Evolutionary conservation across 2,888 invertebrate genomes (phyloP), one percentile per base, ranked within the genome.

Genomic region (Eugnorisma glareosa): DNA sequence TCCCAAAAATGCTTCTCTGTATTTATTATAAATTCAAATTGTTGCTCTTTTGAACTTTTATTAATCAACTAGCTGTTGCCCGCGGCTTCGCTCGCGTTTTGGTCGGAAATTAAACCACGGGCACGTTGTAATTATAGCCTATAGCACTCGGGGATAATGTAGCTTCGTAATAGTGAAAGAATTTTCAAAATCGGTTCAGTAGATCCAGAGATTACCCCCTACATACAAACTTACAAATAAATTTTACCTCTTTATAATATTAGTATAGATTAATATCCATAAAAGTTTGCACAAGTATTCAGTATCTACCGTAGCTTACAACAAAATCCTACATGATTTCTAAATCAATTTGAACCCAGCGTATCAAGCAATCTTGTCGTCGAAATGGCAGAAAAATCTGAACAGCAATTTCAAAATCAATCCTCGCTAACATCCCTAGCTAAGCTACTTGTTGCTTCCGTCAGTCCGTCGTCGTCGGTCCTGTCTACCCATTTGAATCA

Each of bases 401-500:
- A n/a, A 18, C 24, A 40, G 8, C 63, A 64, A 64, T 48, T 80
- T 64, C 48, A 18, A n/a, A 81, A 73, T 18, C 7, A 43, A 51
- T 43, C 24, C 15, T 45, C 6, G 67, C n/a, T n/a, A n/a, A 43
- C 75, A 75, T 37, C 79, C 79, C 76, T 79, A n/a, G 48, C 28
- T 28, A 2, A 15, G 64, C 54, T 63, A 81, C 67, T 83, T 71
- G 71, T 64, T 57, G 72, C 78, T 81, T 83, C 83, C 81, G 83
- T 48, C 61, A 28, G 57, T 51, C 75, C n/a, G 75, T 43, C 48
- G 40, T 43, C 24, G 75, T 51, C 48, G 48, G 54, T 21, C 21
- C 43, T 43, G 80, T 48, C 80, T 80, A 37, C 45, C 59, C 67
- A 66, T 83, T 72, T 70, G 67, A 82, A 81, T 82, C 72, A 82